These are phyloP conservation scores for Polyommatus iphigenia DNA, from an alignment of 2,888 invertebrate genomes.

Conservation along the genomic window DNA sequence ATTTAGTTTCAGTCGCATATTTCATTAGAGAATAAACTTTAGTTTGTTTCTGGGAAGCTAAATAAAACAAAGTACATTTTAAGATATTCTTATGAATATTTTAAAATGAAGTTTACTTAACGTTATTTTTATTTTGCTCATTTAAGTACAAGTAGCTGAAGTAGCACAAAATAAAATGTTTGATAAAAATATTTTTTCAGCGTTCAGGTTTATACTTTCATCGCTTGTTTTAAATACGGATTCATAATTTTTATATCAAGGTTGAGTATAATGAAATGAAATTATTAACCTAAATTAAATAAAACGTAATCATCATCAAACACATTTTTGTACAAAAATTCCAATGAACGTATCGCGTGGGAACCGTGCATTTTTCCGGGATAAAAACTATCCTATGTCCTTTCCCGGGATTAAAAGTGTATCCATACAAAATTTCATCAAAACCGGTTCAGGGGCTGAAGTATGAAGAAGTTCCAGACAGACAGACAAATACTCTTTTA, in stretches of 20 bases:
- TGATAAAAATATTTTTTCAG: not conserved
- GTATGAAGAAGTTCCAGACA: too few species aligned
- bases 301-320: not conserved
- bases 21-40: not conserved
- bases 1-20: slow-evolving; percentile 11
- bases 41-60: not conserved
- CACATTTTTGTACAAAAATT: too few species aligned
- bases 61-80: not conserved
- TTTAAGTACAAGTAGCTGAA: not conserved
- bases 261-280: not conserved
- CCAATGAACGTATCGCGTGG: too few species aligned
- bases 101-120: not conserved
- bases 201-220: not conserved
- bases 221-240: not conserved
- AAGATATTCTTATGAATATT: not conserved
- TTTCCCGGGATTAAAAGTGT: too few species aligned
- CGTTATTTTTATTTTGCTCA: not conserved
- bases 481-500: too few species aligned
- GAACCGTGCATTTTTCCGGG: too few species aligned
- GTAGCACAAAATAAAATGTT: not conserved
- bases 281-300: not conserved
- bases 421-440: too few species aligned
- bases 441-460: too few species aligned
- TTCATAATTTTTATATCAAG: not conserved
- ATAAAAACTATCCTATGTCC: too few species aligned